A percentile compares a stretch with the other conserved stretches of the same genome.
Conservation (phyloP, 2,888 invertebrate genomes). For the Cephus rjabovi region DNA sequence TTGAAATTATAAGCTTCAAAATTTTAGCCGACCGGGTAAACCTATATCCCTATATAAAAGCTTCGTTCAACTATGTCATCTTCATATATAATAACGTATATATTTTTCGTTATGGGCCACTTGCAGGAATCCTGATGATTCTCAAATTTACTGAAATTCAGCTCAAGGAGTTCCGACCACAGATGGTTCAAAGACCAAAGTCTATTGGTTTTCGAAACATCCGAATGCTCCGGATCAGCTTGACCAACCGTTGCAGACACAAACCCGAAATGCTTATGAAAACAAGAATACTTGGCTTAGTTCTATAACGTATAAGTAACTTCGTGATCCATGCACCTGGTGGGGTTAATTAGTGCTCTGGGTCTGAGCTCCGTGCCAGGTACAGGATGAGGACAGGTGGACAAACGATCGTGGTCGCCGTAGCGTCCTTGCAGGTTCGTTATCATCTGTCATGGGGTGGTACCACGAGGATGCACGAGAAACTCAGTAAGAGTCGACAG, state of each 20-base stretch:
- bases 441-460: background rate
- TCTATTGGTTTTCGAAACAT: background rate
- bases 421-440: background rate
- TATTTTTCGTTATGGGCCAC: background rate
- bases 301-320: background rate
- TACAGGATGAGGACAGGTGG: background rate
- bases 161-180: background rate
- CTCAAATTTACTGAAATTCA: background rate
- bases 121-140: background rate
- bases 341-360: slow-evolving; percentile 17
- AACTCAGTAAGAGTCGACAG: background rate
- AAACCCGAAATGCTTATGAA: background rate
- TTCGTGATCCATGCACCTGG: slow-evolving; percentile 15
- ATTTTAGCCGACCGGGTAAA: background rate
- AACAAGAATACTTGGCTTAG: background rate
- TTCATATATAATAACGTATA: background rate
- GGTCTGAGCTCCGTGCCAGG: background rate
- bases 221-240: background rate
- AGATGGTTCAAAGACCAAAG: background rate
- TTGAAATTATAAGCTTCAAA: background rate
- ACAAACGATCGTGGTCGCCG: background rate
- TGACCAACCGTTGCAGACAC: background rate
- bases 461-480: background rate
- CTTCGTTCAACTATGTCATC: background rate
- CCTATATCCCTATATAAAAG: background rate